Evolutionary conservation across 2,888 invertebrate species (phyloP).

Genomic region (Lepetodrilus schrolli): DNA sequence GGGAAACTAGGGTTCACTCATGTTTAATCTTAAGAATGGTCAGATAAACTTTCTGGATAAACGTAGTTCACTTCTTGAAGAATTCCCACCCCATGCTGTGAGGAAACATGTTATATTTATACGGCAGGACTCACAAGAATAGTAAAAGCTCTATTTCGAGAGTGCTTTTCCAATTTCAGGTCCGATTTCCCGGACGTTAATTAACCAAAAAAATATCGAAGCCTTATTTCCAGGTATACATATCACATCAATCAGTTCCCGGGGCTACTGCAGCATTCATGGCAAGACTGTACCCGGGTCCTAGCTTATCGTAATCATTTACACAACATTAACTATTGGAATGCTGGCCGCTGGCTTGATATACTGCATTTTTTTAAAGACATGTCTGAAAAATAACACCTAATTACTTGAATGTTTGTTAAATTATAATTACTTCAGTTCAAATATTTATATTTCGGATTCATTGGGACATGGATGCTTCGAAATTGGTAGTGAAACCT

Average conservation of each 20-base stretch:
- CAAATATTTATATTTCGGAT: too few species aligned
- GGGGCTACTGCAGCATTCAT: background rate
- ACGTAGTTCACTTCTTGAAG: background rate
- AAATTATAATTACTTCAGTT: too few species aligned
- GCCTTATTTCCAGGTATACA: too few species aligned
- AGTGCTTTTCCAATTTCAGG: background rate
- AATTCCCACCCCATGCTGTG: background rate
- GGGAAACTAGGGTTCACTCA: background rate
- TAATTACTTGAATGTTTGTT: too few species aligned
- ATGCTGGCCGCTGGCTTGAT: too few species aligned
- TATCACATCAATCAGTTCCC: background rate
- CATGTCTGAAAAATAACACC: too few species aligned
- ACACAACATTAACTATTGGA: background rate
- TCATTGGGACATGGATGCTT: too few species aligned
- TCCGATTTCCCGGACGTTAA: background rate
- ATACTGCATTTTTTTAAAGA: too few species aligned
- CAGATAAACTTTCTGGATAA: slow-evolving; percentile 6
- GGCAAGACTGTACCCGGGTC: too few species aligned
- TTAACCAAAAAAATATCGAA: too few species aligned
- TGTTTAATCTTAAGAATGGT: background rate
- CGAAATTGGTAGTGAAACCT: too few species aligned
- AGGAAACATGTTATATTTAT: background rate
- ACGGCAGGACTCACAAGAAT: background rate
- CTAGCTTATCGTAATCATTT: too few species aligned
- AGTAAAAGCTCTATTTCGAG: background rate